These are phyloP conservation scores for Formica selysi DNA, from an alignment of 1,140 invertebrate species.

Conservation along the genomic window DNA sequence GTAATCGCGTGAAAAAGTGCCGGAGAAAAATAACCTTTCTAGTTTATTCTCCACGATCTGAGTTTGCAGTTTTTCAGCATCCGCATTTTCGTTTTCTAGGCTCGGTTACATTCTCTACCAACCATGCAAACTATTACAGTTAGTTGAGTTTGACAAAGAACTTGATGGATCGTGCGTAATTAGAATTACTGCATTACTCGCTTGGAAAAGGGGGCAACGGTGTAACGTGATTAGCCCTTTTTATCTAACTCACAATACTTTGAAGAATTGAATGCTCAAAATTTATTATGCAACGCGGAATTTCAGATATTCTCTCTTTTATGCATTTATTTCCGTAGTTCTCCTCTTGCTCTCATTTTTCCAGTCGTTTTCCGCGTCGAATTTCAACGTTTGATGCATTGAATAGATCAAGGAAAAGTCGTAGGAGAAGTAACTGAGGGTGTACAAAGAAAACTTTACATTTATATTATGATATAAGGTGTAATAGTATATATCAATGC, in stretches of 20 bases:
- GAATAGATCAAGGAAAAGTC: neutral
- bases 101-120: slow-evolving; percentile 35
- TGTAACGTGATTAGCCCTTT: slow-evolving; percentile 18
- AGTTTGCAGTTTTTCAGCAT: slow-evolving; percentile 53
- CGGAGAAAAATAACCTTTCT: slow-evolving; percentile 39
- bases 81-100: slow-evolving; percentile 27
- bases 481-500: no score
- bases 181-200: slow-evolving; percentile 35
- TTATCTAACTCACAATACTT: slow-evolving; percentile 10
- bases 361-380: neutral
- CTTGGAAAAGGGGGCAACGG: neutral
- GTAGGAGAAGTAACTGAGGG: neutral
- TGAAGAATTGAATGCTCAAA: slow-evolving; percentile 11
- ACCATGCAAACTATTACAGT: slow-evolving; percentile 47
- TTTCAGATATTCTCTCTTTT: slow-evolving; percentile 1
- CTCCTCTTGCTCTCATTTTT: neutral
- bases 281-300: neutral
- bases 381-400: slow-evolving; percentile 1
- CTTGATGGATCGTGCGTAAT: slow-evolving; percentile 49
- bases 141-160: slow-evolving; percentile 43
- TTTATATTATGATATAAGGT: slow-evolving; percentile 13
- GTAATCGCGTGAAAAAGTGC: slow-evolving; percentile 28
- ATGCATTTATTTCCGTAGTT: neutral
- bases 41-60: slow-evolving; percentile 36
- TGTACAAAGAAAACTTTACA: neutral